Evolutionary conservation across 2,797 vertebrate genomes (phyloP).

Genomic region (Acomys russatus): DNA sequence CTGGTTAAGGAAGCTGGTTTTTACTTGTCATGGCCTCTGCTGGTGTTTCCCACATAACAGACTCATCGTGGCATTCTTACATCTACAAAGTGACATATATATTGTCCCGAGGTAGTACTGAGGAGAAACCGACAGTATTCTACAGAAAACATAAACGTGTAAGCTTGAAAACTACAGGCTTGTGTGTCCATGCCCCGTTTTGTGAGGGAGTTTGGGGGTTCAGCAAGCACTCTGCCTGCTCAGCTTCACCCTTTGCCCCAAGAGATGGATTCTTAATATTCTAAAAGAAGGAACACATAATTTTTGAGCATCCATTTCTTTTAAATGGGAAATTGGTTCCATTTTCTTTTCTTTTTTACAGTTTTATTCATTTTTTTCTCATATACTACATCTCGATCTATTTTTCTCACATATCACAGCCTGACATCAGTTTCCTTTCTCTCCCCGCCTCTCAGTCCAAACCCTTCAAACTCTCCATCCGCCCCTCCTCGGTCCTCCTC

Average conservation of each 20-base stretch:
- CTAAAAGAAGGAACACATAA: background rate
- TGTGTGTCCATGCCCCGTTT: background rate
- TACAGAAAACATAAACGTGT: conserved; percentile 41
- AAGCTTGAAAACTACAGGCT: background rate
- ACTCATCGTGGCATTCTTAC: too few relatives aligned
- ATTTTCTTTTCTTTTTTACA: conserved; percentile 11
- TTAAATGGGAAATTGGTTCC: background rate
- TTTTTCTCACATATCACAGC: background rate
- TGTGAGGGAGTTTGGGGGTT: background rate
- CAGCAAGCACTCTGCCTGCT: background rate
- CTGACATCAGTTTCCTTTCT: background rate
- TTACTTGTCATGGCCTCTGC: background rate
- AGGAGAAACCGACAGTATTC: background rate
- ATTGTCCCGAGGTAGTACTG: background rate
- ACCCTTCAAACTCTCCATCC: too few relatives aligned
- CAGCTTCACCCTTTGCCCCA: background rate
- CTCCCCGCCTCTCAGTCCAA: background rate
- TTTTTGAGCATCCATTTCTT: background rate
- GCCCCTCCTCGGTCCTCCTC: too few relatives aligned
- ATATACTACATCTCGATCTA: too few relatives aligned
- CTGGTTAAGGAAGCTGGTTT: background rate
- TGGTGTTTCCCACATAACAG: background rate
- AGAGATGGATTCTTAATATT: conserved; percentile 21
- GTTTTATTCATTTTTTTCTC: background rate
- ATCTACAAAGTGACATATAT: background rate